Evolutionary conservation across 2,797 vertebrate species (phyloP), one percentile per base, ranked within the genome.

Genomic region (Chrysocyon brachyurus): DNA sequence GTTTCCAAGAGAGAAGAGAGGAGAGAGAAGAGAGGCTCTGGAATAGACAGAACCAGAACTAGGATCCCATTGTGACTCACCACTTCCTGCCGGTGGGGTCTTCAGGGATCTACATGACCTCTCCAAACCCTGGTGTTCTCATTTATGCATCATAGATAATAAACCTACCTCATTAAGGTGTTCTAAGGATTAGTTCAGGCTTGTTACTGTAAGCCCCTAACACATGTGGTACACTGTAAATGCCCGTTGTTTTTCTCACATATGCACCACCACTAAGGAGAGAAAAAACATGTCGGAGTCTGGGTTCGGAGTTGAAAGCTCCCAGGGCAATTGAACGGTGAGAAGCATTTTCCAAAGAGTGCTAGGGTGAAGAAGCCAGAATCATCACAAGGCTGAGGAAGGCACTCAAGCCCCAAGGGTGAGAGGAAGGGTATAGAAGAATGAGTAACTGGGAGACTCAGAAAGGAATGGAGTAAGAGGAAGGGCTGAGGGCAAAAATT

Each of bases 211-310:
- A 79, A 87, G 52, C 3, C 7, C n/a, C 26, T 64, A n/a, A 78
- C 36, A 68, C 12, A 31, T 0, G 3, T 24, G 1, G 0, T 6
- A 24, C 5, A 15, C 22, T 9, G 2, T 12, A 54, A 24, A 36
- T 5, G 26, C 17, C 66, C 54, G 11, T 40, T 40, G 56, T 6
- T 17, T 33, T 89, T 89, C 77, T 26, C 28, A 63, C 49, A 8
- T 3, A 31, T 26, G 6, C 2, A 61, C 22, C 84, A 6, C 12
- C 49, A 15, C 24, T 61, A 19, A 70, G 28, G 36, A 81, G 15
- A 92, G 26, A 75, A 10, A 75, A 93, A 61, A 54, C 15, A 46
- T 5, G 3, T 4, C 33, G 36, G 28, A 17, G 10, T 40, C 21
- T 66, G 31, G 14, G 54, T 22, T 81, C 31, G 10, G 40, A 22